Base-by-base conservation (phyloP, 2,888 invertebrate genomes). In the Lochmaea crataegi region DNA sequence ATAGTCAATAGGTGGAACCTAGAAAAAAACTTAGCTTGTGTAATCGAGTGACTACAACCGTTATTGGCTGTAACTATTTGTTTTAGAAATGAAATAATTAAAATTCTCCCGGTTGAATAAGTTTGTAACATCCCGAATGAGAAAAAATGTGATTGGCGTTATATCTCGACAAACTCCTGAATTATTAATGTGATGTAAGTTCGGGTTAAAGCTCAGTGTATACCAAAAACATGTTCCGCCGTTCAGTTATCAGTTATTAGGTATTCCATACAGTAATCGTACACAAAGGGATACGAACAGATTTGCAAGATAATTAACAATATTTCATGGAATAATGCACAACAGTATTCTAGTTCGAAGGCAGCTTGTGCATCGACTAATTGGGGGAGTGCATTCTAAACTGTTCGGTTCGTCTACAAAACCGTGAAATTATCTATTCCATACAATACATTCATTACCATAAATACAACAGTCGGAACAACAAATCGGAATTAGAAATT, bases 1-100 rank as follows among this genome's bases (percentile, higher is more conserved):
- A 87, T 96, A 98, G 87, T 97, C 96, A 82, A 93, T 92, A 74
- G 94, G 94, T 73, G 92, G 90, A 83, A 93, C 93, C 91, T 94
- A 91, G 71, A 90, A 90, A 87, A 60, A 58, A 38, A 56, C 18
- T 5, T 51, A 51, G 1, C n/a, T 16, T 16, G 58, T 26, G 7
- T 58, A 26, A 58, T 11, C 9, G 57, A n/a, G n/a, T n/a, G n/a
- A n/a, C n/a, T n/a, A n/a, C n/a, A n/a, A n/a, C 12, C 14, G 9
- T 26, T 26, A 26, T 26, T 26, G 1, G 26, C 26, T 26, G 26
- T 26, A 26, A 26, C 26, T 26, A 3, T 26, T 26, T n/a, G n/a
- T n/a, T n/a, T n/a, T n/a, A n/a, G n/a, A n/a, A n/a, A n/a, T n/a
- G n/a, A n/a, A n/a, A n/a, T n/a, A n/a, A n/a, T n/a, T n/a, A n/a